Evolutionary conservation across 2,797 vertebrate species (phyloP), one percentile per base, ranked within the genome.

Genomic region (Takifugu rubripes): DNA sequence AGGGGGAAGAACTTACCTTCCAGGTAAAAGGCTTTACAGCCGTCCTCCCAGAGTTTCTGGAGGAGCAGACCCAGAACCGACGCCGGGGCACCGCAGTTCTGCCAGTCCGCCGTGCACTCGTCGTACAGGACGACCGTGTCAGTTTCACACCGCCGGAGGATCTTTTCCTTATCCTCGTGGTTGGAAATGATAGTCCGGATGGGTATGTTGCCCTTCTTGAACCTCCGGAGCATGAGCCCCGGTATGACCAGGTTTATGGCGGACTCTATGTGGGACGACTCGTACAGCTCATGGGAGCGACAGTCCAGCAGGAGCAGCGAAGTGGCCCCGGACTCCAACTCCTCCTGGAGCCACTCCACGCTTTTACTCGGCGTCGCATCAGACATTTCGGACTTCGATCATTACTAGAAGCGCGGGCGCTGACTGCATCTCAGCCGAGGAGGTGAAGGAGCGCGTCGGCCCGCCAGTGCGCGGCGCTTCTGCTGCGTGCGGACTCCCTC

Each of bases 241-340:
- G 97, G 96, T 61, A 99, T 95, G 74, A 93, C 95, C 85, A 99
- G 92, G 85, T 93, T 96, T 73, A 99, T 95, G 90, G 97, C 96
- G 72, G 92, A 92, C 81, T 97, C 95, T 70, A 99, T 92, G 90
- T 98, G 97, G 70, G 95, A 95, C 49, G 95, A 97, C 64, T 98
- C 95, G 63, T 97, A 99, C 5, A 97, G 90, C 84, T 99, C 95
- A 61, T 94, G 96, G 6, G 97, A 85, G 56, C 97, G 93, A 75
- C 96, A 98, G 94, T 99, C 97, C 93, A 99, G 93, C 84, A 99
- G 88, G 61, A 99, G 92, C 86, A 97, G 68, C n/a, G 83, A 82
- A 61, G 92, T 86, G 74, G 83, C 91, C 61, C 95, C 94, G 89
- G 91, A 91, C 86, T 95, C 93, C 66, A 99, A 84, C 90, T 96